Evolutionary conservation across 2,888 invertebrate genomes (phyloP).

Genomic region (Fabriciana adippe): DNA sequence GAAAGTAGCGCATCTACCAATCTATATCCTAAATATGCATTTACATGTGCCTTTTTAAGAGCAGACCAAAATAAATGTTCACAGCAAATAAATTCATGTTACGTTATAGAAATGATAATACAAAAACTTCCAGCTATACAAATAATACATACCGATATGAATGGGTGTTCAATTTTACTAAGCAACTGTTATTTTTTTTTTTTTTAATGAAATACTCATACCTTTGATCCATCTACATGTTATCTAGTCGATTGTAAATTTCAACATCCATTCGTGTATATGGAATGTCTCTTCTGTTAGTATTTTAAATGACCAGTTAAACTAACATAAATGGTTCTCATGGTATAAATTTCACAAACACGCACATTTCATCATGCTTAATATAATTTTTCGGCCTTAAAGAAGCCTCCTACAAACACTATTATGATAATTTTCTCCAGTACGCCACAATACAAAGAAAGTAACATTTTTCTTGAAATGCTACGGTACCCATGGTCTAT

Average conservation of each 20-base stretch:
- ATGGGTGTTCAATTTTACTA: conserved; percentile 53
- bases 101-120: conserved; percentile 58
- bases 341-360: conserved; percentile 52
- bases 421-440: conserved; percentile 50
- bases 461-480: conserved; percentile 49
- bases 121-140: conserved; percentile 49
- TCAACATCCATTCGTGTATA: conserved; percentile 51
- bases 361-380: conserved; percentile 49
- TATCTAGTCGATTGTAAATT: conserved; percentile 46
- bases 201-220: background rate
- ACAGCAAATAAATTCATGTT: conserved; percentile 52
- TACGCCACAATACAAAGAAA: conserved; percentile 53
- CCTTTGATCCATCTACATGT: background rate
- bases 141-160: conserved; percentile 45
- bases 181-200: background rate
- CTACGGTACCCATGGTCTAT: conserved; percentile 59
- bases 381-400: conserved; percentile 61
- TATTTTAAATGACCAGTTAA: conserved; percentile 52
- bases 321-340: conserved; percentile 34
- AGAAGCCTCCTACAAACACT: conserved; percentile 67
- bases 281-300: conserved; percentile 58
- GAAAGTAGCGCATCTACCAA: conserved; percentile 81
- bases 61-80: conserved; percentile 47
- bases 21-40: conserved; percentile 73
- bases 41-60: conserved; percentile 52